Base-by-base conservation (phyloP, 2,113 vertebrate species). In the Mobula birostris region DNA sequence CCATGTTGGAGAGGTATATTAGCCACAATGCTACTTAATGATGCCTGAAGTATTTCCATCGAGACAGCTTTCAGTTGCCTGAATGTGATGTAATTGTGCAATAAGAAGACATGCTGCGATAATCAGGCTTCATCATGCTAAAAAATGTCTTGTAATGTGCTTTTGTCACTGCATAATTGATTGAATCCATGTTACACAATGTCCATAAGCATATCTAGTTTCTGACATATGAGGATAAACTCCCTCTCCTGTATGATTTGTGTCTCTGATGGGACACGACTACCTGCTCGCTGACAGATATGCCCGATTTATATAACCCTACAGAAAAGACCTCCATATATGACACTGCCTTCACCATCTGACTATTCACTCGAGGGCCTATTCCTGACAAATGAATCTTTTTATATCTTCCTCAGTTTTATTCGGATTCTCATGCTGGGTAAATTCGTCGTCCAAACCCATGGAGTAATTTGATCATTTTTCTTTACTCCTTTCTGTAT, bases 11-110 rank as follows among this genome's bases (percentile, higher is more conserved):
- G 58, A 32, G 85, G 63, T 27, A 85, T 85, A 58, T 85, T 85
- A 27, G 82, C 82, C 82, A 85, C 24, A 85, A 48, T 85, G 61
- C 61, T 88, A 29, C 85, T 88, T 88, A 88, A 88, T 66, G 61
- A 66, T 88, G 85, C 61, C 85, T 63, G 63, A 88, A 88, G 63
- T 66, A 88, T 88, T 32, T 66, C 29, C 29, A 88, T 88, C 85
- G 63, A 88, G 85, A n/a, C 58, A 88, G 85, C 61, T 88, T 88
- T 88, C 85, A 88, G 61, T 88, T 88, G 85, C 29, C 85, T 66
- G 61, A 88, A 66, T 66, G 61, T 32, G 58, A 88, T n/a, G 6
- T 32, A 88, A 88, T 88, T 32, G 85, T 66, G 58, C 61, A 88
- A 63, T 88, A 88, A 88, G 83, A 88, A 88, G 85, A 88, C 58